Percentiles rank a stretch among this genome's conserved stretches.
phyloP scores from a whole-genome alignment of 2,113 vertebrate genomes.

The Bufo gargarizans region DNA sequence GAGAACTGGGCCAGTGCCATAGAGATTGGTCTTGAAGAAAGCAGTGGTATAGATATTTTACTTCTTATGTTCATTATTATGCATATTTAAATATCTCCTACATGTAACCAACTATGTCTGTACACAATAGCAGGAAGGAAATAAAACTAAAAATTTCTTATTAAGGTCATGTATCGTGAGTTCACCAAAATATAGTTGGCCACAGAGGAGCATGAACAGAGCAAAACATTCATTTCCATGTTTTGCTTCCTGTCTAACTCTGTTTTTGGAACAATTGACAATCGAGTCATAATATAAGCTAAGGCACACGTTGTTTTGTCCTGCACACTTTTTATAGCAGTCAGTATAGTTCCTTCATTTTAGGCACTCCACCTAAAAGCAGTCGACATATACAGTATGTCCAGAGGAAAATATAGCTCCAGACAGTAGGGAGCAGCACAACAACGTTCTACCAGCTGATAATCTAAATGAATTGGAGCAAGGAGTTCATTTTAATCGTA shows the following conservation, averaged over 20 bases:
- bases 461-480: not conserved
- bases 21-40: too few species aligned
- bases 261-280: not conserved
- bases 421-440: not conserved
- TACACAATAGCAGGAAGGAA: constrained; percentile 27
- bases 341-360: not conserved
- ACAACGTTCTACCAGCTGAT: not conserved
- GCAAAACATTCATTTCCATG: constrained; percentile 23
- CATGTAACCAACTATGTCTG: not conserved
- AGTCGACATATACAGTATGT: not conserved
- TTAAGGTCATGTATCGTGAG: not conserved
- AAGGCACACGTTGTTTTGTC: not conserved
- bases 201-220: not conserved
- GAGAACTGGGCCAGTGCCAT: too few species aligned
- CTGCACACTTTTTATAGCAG: not conserved
- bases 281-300: constrained; percentile 18
- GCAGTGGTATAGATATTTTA: not conserved
- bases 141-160: not conserved
- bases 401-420: not conserved
- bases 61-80: not conserved
- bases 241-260: constrained; percentile 18
- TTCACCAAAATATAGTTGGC: constrained; percentile 11
- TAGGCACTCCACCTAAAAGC: too few species aligned
- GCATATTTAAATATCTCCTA: not conserved
- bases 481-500: too few species aligned